Base-by-base conservation (phyloP, 23 tunicate species). In the Trididemnum nubilum region DNA sequence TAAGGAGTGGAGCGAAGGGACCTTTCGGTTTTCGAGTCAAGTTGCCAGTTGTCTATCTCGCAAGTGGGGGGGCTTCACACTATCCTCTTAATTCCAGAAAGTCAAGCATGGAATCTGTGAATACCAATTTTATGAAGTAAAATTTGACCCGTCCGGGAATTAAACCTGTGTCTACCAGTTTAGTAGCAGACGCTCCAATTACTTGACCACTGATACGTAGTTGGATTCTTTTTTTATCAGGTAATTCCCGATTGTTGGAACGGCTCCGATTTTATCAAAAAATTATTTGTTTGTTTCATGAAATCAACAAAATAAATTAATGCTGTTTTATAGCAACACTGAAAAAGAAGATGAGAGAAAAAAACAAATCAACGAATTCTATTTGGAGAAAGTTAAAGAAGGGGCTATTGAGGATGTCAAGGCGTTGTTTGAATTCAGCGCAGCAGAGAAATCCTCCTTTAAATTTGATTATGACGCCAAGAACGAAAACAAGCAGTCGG, bases 401-500 rank as follows among this genome's bases (percentile, higher is more conserved):
- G 82, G 92, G 23, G 57, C 57, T 35, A 0, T 72, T 28, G 1
- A 54, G 9, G 89, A 85, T 24, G 83, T 85, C 33, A 35, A 78
- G 19, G 89, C 83, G 25, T 35, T 85, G 2, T 85, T 85, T 57
- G 31, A 69, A 0, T 27, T 85, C 3, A 58, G 66, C 28, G 15
- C 15, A 49, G 57, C 12, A 9, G 18, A 49, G 18, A 49, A 18
- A 9, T 18, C 18, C 15, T 49, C 18, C 12, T 49, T 49, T 49
- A 85, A 85, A 39, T 54, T 76, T 7, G 72, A 51, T 30, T n/a
- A 36, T 0, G 2, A 25, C 0, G 35, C 31, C 15, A 30, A 50
- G 19, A 66, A 77, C 65, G 25, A 82, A 30, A 77, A 83, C 79
- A 4, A 83, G 19, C 60, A 84, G 34, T 83, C 88, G 51, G 94